Percentiles rank a stretch among this genome's conserved stretches.
These are phyloP conservation scores for Colletes latitarsis DNA, from an alignment of 1,140 invertebrate species.

Conservation along the genomic window DNA sequence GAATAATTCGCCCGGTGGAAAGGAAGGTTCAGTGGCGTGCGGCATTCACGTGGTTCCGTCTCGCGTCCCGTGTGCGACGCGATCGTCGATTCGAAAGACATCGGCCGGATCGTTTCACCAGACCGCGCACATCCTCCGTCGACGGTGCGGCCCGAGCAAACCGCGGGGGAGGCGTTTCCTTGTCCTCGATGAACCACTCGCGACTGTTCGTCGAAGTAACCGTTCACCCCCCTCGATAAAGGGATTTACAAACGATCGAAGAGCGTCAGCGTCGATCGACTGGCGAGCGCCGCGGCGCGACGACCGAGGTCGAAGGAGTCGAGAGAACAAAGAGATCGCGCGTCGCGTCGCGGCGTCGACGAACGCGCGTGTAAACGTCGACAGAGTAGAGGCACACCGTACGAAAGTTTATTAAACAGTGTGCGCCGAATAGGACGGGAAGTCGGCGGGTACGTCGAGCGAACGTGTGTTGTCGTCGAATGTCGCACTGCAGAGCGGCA, in stretches of 20 bases:
- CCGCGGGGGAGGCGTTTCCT: background rate
- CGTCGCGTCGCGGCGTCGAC: background rate
- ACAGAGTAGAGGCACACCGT: background rate
- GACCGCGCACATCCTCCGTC: conserved; percentile 15
- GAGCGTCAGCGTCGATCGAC: conserved; percentile 17
- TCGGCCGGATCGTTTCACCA: conserved; percentile 35
- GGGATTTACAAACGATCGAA: conserved; percentile 2
- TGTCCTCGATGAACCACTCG: background rate
- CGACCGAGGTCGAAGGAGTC: conserved; percentile 41
- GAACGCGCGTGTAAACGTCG: background rate
- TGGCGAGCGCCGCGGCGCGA: background rate
- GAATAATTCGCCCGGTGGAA: conserved; percentile 40
- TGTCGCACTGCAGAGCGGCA: conserved; percentile 44
- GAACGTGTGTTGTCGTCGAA: conserved; percentile 43
- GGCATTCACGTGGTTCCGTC: conserved; percentile 41
- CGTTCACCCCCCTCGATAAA: no score
- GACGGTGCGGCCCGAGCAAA: no score
- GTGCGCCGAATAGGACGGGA: background rate
- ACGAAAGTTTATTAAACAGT: conserved; percentile 41
- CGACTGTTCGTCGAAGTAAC: no score
- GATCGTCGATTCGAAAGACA: conserved; percentile 33
- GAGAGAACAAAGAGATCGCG: conserved; percentile 22
- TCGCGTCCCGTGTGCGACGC: conserved; percentile 34
- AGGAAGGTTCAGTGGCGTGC: conserved; percentile 26
- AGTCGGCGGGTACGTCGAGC: background rate